phyloP scores from a whole-genome alignment of 2,797 vertebrate species.

The Perdix hodgsoniae region DNA sequence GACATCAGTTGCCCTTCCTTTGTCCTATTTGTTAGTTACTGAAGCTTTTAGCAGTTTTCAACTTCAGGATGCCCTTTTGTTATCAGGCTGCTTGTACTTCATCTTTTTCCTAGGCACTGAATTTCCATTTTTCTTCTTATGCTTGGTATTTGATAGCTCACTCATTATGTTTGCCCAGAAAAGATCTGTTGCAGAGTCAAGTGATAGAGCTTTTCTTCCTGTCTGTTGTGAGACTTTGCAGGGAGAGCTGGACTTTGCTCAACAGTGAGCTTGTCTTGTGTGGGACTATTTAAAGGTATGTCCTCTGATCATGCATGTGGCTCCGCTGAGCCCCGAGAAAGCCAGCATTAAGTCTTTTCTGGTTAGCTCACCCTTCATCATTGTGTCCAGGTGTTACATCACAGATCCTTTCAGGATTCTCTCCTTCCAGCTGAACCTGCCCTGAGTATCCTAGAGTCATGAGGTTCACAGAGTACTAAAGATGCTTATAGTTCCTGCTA shows the following conservation, averaged over 20 bases:
- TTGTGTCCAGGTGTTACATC: neutral
- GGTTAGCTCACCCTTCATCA: neutral
- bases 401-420: neutral
- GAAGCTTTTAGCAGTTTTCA: neutral
- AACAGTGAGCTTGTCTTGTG: fast-evolving
- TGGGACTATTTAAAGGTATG: neutral
- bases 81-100: neutral
- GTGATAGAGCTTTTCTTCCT: neutral
- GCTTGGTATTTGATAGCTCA: neutral
- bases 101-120: neutral
- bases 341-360: neutral
- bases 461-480: neutral
- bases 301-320: neutral
- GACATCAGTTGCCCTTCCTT: no score
- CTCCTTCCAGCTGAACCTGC: neutral
- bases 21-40: neutral
- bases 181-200: neutral
- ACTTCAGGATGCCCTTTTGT: neutral
- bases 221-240: neutral
- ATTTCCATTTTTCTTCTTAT: neutral
- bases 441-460: neutral
- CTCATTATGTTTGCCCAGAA: neutral
- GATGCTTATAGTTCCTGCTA: neutral
- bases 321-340: neutral
- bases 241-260: neutral